Conservation (phyloP, 2,888 invertebrate species). For the Teinopalpus imperialis region DNA sequence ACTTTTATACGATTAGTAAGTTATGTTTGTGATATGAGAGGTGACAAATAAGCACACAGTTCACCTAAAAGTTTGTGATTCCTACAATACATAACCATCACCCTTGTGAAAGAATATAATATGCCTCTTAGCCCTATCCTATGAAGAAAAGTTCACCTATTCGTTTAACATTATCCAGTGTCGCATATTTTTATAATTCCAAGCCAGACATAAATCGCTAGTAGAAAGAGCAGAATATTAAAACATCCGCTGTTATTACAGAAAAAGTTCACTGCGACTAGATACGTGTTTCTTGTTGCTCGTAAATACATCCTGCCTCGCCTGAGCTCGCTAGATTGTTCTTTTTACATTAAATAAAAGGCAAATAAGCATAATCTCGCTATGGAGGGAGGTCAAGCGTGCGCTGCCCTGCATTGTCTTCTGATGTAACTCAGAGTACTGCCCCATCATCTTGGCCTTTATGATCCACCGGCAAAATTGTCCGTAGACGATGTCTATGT, state of each 20-base stretch:
- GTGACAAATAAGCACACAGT: too few species aligned
- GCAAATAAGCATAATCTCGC: conserved; percentile 59
- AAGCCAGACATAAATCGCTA: conserved; percentile 26
- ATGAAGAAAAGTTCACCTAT: background rate
- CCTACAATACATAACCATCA: too few species aligned
- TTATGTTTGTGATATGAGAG: too few species aligned
- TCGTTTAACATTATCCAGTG: background rate
- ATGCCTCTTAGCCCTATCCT: too few species aligned
- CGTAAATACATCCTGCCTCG: conserved; percentile 46
- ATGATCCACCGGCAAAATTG: conserved; percentile 32
- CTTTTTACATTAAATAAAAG: conserved; percentile 67
- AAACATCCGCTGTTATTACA: conserved; percentile 54
- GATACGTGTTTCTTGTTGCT: conserved; percentile 47
- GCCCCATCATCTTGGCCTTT: conserved; percentile 39
- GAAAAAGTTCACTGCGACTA: conserved; percentile 48
- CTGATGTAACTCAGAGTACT: conserved; percentile 41
- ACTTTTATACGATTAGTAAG: too few species aligned
- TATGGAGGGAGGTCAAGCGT: conserved; percentile 56
- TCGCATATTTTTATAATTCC: background rate
- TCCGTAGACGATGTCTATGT: conserved; percentile 42
- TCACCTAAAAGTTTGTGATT: too few species aligned
- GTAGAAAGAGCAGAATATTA: conserved; percentile 47
- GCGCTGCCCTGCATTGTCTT: conserved; percentile 63
- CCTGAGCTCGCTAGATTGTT: conserved; percentile 39
- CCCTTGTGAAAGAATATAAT: too few species aligned